Percentiles rank a stretch among this genome's conserved stretches.
Evolutionary conservation across 2,888 invertebrate species (phyloP).

Genomic region (Andricus quercusramuli): DNA sequence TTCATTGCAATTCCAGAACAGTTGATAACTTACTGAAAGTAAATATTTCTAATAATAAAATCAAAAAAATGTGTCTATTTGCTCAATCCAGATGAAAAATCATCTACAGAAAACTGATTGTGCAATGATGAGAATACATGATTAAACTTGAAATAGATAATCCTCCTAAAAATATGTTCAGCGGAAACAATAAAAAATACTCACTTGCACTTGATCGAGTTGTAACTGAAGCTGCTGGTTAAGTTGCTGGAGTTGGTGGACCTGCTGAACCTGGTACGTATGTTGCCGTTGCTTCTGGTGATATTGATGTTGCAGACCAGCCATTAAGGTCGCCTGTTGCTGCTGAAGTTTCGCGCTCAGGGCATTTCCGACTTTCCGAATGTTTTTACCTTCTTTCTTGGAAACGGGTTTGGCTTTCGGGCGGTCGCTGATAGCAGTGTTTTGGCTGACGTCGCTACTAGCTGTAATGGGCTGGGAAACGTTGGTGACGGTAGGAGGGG

Average conservation of each 20-base stretch:
- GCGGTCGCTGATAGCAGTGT: slow-evolving; percentile 90
- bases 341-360: slow-evolving; percentile 61
- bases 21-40: too few species aligned
- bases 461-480: slow-evolving; percentile 79
- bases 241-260: slow-evolving; percentile 75
- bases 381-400: slow-evolving; percentile 89
- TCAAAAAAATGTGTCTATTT: background rate
- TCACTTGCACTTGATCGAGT: slow-evolving; percentile 73
- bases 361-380: slow-evolving; percentile 67
- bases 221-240: slow-evolving; percentile 76
- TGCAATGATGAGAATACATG: slow-evolving; percentile 30
- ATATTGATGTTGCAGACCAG: slow-evolving; percentile 67
- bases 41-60: too few species aligned
- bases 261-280: slow-evolving; percentile 72
- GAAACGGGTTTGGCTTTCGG: slow-evolving; percentile 90
- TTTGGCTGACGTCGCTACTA: slow-evolving; percentile 82
- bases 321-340: slow-evolving; percentile 69
- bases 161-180: slow-evolving; percentile 1
- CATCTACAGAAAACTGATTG: slow-evolving; percentile 26
- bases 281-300: slow-evolving; percentile 60
- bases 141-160: background rate
- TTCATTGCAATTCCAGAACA: too few species aligned
- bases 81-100: slow-evolving; percentile 15
- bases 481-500: slow-evolving; percentile 61
- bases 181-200: background rate